Evolutionary conservation across 1,140 invertebrate genomes (phyloP).

Genomic region (Aphaenogaster rudis): DNA sequence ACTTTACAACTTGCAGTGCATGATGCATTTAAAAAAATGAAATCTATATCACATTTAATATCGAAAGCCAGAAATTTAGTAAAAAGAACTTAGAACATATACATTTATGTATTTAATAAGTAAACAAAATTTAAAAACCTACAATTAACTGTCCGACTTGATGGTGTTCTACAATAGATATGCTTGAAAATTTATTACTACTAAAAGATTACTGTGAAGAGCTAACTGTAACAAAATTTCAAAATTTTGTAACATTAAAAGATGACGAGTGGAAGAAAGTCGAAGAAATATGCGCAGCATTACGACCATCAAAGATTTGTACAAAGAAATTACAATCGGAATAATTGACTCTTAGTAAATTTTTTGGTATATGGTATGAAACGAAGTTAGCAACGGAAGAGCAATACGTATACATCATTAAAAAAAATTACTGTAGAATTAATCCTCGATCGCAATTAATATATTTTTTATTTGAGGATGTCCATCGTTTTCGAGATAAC

Average conservation of each 20-base stretch:
- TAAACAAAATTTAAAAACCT: no score
- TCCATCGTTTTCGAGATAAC: neutral
- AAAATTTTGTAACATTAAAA: neutral
- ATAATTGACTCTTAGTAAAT: no score
- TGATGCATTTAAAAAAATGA: no score
- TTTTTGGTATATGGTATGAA: no score
- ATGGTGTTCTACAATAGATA: neutral
- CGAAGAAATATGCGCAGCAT: no score
- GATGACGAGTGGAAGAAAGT: neutral
- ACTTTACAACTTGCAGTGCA: no score
- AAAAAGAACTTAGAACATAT: neutral
- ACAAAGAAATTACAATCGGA: no score
- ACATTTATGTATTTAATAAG: no score
- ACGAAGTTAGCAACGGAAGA: neutral
- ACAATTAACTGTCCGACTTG: no score
- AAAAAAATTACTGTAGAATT: neutral
- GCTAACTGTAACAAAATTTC: neutral
- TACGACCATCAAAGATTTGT: no score
- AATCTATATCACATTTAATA: no score
- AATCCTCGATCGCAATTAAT: neutral
- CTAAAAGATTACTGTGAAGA: neutral
- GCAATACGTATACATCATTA: neutral
- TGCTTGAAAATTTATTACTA: conserved; percentile 3
- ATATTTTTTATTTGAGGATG: neutral
- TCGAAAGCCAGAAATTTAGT: no score